Conservation (phyloP, 2,113 vertebrate genomes). For the Polypterus bichir region DNA sequence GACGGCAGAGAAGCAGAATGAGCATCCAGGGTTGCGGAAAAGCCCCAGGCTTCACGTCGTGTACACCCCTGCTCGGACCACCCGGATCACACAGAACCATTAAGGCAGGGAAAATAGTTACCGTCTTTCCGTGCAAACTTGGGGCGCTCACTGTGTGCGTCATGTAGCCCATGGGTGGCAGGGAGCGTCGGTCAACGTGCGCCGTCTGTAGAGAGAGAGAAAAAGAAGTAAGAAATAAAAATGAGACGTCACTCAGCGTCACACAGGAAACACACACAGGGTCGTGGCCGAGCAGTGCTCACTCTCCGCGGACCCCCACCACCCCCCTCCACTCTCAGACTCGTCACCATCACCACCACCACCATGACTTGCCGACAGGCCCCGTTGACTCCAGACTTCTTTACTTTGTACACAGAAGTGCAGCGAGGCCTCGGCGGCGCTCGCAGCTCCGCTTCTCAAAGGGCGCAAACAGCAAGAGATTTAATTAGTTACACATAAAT, state of each 20-base stretch:
- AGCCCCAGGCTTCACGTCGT: no score
- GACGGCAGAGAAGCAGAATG: slow-evolving; percentile 52
- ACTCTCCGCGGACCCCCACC: no score
- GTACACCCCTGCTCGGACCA: no score
- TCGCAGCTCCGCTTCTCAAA: slow-evolving; percentile 26
- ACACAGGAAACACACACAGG: no score
- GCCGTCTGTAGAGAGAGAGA: slow-evolving; percentile 49
- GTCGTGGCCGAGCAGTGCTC: no score
- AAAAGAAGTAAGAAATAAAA: slow-evolving; percentile 20
- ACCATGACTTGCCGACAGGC: slow-evolving; percentile 35
- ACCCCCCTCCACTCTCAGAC: no score
- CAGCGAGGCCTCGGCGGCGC: slow-evolving; percentile 24
- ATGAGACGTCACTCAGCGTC: not conserved
- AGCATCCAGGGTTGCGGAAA: slow-evolving; percentile 25
- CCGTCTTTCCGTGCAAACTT: slow-evolving; percentile 93
- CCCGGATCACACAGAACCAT: no score
- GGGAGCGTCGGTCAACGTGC: slow-evolving; percentile 75
- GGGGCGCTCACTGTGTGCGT: slow-evolving; percentile 95
- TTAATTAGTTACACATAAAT: slow-evolving; percentile 66
- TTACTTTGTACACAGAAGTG: slow-evolving; percentile 54
- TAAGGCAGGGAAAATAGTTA: slow-evolving; percentile 39
- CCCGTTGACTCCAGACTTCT: slow-evolving; percentile 42
- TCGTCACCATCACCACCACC: slow-evolving; percentile 21
- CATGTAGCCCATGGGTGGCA: slow-evolving; percentile 93
- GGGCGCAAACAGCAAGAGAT: slow-evolving; percentile 62